These are phyloP conservation scores for Takifugu flavidus DNA, from an alignment of 2,113 vertebrate species.

Conservation along the genomic window DNA sequence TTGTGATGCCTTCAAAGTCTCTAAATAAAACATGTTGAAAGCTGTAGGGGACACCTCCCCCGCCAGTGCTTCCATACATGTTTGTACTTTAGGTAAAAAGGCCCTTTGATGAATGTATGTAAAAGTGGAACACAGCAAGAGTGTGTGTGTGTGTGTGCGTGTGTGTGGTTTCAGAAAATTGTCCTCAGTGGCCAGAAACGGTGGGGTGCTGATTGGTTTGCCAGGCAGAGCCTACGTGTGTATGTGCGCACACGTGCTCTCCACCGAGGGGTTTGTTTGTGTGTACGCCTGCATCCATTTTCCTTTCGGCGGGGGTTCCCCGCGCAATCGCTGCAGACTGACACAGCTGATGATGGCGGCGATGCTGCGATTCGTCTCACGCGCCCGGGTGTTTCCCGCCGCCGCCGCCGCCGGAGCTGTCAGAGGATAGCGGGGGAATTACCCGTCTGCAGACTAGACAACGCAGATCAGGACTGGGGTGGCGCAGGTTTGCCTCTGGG, in stretches of 20 bases:
- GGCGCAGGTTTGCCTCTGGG: too few species aligned
- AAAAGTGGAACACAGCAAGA: constrained; percentile 4
- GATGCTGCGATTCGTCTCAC: constrained; percentile 50
- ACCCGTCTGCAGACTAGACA: constrained; percentile 27
- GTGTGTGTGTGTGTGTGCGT: constrained; percentile 12
- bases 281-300: constrained; percentile 32
- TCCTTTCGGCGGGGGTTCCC: constrained; percentile 55
- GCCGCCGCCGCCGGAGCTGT: constrained; percentile 28
- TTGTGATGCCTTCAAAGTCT: constrained; percentile 56
- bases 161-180: constrained; percentile 15
- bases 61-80: constrained; percentile 39
- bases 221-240: constrained; percentile 6
- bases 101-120: constrained; percentile 15
- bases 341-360: constrained; percentile 50
- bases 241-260: background rate
- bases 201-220: constrained; percentile 52
- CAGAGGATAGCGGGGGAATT: constrained; percentile 45
- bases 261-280: constrained; percentile 31
- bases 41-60: constrained; percentile 48
- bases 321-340: constrained; percentile 43
- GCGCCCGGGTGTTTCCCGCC: constrained; percentile 55
- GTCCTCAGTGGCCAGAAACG: constrained; percentile 36
- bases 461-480: too few species aligned
- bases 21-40: constrained; percentile 69
- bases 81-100: constrained; percentile 27